Conservation (phyloP, 2,113 vertebrate species). For the Rhabdomys dilectus region DNA sequence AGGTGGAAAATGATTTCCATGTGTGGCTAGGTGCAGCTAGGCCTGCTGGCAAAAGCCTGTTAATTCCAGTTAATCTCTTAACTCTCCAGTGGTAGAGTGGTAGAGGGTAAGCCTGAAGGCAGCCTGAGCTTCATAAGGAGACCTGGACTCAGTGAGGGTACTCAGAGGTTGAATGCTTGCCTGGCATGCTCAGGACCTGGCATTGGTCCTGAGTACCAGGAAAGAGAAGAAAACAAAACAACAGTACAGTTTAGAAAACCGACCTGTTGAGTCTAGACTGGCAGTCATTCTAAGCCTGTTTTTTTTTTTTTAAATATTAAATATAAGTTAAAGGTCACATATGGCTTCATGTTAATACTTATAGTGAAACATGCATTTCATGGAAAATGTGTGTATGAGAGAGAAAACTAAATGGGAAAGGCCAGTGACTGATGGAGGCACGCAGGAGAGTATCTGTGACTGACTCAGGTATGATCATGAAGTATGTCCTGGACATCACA, state of each 20-base stretch:
- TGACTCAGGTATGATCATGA: neutral
- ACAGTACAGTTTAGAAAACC: neutral
- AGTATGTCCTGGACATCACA: neutral
- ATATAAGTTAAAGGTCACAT: neutral
- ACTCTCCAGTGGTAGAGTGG: neutral
- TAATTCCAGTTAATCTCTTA: neutral
- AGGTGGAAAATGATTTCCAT: neutral
- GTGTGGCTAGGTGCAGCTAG: neutral
- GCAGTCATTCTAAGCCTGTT: neutral
- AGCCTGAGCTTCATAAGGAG: too few species aligned
- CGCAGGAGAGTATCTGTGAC: neutral
- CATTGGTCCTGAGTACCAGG: neutral
- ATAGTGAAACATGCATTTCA: neutral
- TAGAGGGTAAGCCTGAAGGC: neutral
- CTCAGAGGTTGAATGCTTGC: neutral
- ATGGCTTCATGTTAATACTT: neutral
- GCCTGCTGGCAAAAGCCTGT: neutral
- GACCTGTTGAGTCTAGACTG: neutral
- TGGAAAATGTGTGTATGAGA: neutral
- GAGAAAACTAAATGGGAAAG: neutral
- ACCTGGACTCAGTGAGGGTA: neutral
- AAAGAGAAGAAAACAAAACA: neutral
- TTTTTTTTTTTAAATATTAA: constrained; percentile 49
- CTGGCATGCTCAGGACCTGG: neutral
- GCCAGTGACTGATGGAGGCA: neutral